Conservation (phyloP, 37 sponge, comb jelly and placozoan species). For the Halisarca cf. caerulea region DNA sequence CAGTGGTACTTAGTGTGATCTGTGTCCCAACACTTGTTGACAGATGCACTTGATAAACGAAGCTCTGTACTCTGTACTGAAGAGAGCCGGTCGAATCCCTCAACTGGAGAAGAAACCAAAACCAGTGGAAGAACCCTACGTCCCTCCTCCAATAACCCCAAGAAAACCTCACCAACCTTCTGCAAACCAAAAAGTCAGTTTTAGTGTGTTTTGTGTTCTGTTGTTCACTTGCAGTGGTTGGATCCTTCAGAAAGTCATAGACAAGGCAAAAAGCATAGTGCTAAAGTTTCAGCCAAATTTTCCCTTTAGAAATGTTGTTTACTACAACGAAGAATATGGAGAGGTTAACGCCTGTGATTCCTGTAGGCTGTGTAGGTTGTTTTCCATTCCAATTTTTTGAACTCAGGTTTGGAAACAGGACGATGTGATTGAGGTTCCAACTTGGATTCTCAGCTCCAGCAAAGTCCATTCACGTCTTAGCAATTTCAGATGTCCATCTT, state of each 20-base stretch:
- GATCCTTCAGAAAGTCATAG: not conserved
- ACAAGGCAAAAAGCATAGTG: not conserved
- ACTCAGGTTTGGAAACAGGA: constrained; percentile 21
- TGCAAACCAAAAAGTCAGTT: not conserved
- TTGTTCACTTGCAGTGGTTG: not conserved
- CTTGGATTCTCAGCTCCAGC: constrained; percentile 10
- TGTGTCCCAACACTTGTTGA: too few relatives aligned
- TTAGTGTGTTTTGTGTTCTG: too few relatives aligned
- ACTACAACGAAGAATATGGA: constrained; percentile 13
- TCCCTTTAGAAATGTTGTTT: not conserved
- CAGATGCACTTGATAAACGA: constrained; percentile 8
- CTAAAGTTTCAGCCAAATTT: not conserved
- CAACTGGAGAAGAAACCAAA: not conserved
- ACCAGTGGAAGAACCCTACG: not conserved
- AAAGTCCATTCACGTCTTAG: not conserved
- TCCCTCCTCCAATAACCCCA: not conserved
- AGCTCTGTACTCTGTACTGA: not conserved
- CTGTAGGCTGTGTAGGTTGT: too few relatives aligned
- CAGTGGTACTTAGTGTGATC: too few relatives aligned
- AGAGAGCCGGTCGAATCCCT: constrained; percentile 11
- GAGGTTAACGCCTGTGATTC: too few relatives aligned
- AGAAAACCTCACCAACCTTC: not conserved
- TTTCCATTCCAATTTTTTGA: not conserved
- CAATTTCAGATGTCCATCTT: not conserved
- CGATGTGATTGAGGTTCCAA: constrained; percentile 8